Percentiles rank a stretch among this genome's conserved stretches.
Evolutionary conservation across 2,113 vertebrate species (phyloP).

Genomic region (Amphiprion percula): DNA sequence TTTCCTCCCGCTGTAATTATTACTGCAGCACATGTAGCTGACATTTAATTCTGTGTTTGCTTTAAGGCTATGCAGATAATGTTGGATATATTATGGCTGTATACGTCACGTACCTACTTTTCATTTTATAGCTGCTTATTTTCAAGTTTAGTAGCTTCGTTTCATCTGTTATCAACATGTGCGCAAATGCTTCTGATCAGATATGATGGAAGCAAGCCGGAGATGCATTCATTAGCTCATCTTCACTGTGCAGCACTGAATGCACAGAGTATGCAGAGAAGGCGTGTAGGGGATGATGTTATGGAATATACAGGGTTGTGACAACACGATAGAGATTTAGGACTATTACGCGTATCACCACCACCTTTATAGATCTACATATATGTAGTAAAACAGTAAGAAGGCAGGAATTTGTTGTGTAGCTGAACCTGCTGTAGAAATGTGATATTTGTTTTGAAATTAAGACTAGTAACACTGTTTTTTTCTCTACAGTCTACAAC

Average conservation of each 20-base stretch:
- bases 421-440: not conserved
- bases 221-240: too few species aligned
- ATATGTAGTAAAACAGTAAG: not conserved
- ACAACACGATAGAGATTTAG: not conserved
- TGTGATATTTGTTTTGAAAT: constrained; percentile 1
- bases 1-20: not conserved
- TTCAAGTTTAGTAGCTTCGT: too few species aligned
- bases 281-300: constrained; percentile 13
- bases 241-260: not conserved
- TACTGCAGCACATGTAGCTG: not conserved
- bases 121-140: too few species aligned
- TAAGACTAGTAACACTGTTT: not conserved
- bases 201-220: too few species aligned
- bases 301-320: constrained; percentile 16
- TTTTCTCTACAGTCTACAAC: not conserved
- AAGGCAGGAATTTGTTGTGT: not conserved
- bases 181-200: too few species aligned
- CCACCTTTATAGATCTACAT: constrained; percentile 8
- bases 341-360: constrained; percentile 17
- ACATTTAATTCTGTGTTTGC: not conserved
- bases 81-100: not conserved
- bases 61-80: not conserved
- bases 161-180: too few species aligned
- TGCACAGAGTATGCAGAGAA: constrained; percentile 14
- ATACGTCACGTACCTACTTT: not conserved